A percentile compares a stretch with the other conserved stretches of the same genome.
Evolutionary conservation across 1,140 invertebrate genomes (phyloP).

Genomic region (Sitophilus oryzae): DNA sequence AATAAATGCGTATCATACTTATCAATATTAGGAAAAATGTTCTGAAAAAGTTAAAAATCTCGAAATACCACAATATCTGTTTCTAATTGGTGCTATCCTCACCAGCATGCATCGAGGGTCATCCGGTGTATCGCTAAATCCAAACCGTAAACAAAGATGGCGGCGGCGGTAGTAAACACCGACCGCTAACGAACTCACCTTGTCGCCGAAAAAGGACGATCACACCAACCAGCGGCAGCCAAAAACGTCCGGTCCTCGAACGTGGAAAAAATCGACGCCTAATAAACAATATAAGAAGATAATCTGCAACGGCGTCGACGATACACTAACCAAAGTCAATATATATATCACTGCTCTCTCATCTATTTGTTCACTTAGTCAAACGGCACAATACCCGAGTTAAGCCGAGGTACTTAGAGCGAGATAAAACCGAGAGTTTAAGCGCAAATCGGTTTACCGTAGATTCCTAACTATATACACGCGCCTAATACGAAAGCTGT

Average conservation of each 20-base stretch:
- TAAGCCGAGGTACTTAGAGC: conserved; percentile 45
- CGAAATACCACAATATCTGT: too few species aligned
- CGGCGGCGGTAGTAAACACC: conserved; percentile 7
- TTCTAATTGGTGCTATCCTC: too few species aligned
- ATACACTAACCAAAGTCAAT: conserved; percentile 42
- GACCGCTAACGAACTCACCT: conserved; percentile 18
- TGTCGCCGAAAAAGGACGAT: not conserved
- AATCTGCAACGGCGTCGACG: conserved; percentile 26
- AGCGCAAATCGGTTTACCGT: conserved; percentile 47
- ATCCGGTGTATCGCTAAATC: too few species aligned
- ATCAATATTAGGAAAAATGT: too few species aligned
- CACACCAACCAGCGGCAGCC: not conserved
- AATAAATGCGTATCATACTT: too few species aligned
- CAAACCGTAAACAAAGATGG: conserved; percentile 11
- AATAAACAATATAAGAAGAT: conserved; percentile 30
- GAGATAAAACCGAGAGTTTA: conserved; percentile 46
- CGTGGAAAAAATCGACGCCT: conserved; percentile 19
- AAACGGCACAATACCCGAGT: conserved; percentile 44
- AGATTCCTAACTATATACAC: conserved; percentile 47
- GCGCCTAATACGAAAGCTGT: conserved; percentile 47
- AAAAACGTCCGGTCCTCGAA: too few species aligned
- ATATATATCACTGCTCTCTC: conserved; percentile 43
- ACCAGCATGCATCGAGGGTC: too few species aligned
- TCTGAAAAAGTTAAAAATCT: too few species aligned
- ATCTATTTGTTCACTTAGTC: conserved; percentile 47